A percentile compares a stretch with the other conserved stretches of the same genome.
Evolutionary conservation across 1,140 invertebrate species (phyloP).

Genomic region (Cherax destructor): DNA sequence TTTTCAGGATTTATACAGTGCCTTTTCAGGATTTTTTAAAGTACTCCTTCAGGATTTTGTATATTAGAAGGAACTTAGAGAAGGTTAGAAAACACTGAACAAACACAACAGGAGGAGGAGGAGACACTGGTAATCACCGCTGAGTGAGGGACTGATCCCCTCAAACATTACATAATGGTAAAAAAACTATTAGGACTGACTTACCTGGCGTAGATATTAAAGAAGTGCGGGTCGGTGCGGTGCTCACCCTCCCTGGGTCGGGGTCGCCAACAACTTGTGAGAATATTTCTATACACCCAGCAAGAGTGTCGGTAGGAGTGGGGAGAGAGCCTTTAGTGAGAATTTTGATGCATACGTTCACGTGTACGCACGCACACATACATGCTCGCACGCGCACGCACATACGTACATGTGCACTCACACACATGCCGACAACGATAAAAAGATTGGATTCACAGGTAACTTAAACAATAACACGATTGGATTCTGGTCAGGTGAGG

Average conservation of each 20-base stretch:
- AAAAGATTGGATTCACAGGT: neutral
- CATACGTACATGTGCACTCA: neutral
- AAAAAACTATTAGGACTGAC: neutral
- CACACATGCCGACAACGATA: neutral
- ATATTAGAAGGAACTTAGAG: no score
- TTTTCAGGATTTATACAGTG: no score
- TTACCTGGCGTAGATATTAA: constrained; percentile 26
- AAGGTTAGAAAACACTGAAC: no score
- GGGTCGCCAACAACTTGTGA: constrained; percentile 44
- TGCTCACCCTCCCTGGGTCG: neutral
- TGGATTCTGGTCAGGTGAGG: neutral
- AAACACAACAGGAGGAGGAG: no score
- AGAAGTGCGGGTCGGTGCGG: neutral
- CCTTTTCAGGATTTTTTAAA: no score
- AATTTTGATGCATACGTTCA: neutral
- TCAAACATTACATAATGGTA: no score
- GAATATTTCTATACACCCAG: constrained; percentile 43
- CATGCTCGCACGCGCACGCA: constrained; percentile 4
- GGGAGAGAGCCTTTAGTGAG: constrained; percentile 6
- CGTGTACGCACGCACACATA: constrained; percentile 11
- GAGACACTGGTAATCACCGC: no score
- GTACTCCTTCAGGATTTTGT: no score
- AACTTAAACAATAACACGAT: neutral
- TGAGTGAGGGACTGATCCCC: no score
- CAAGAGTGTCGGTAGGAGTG: neutral